Evolutionary conservation across 2,113 vertebrate species (phyloP).

Genomic region (Neolamprologus sp.): DNA sequence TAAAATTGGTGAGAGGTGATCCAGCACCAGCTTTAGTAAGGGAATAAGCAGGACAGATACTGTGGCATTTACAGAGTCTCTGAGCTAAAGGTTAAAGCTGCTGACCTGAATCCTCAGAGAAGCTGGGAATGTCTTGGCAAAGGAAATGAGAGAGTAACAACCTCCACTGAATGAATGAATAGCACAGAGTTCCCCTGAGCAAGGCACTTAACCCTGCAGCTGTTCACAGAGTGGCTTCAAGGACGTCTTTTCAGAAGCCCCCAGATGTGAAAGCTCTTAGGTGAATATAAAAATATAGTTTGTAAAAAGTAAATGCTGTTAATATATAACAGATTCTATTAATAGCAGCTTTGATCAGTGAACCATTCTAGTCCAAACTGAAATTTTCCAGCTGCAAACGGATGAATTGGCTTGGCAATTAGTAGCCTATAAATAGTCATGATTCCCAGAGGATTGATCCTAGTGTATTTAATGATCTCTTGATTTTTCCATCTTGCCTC

Average conservation of each 20-base stretch:
- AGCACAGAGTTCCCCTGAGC: background rate
- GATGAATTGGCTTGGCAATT: background rate
- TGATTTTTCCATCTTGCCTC: background rate
- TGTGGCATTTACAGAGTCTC: conserved; percentile 15
- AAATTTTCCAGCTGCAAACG: accelerated
- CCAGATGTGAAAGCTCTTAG: background rate
- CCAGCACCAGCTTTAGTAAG: background rate
- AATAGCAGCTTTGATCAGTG: background rate
- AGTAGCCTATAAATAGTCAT: background rate
- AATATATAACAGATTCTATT: background rate
- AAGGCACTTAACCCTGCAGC: background rate
- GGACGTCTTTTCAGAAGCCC: background rate
- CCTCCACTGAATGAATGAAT: background rate
- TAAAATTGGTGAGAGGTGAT: background rate
- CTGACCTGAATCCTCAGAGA: background rate
- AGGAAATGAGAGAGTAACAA: background rate
- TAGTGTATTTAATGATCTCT: background rate
- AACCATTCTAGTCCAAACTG: background rate
- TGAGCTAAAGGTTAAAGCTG: background rate
- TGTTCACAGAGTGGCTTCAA: background rate
- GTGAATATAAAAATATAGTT: background rate
- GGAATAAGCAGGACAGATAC: background rate
- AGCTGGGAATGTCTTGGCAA: background rate
- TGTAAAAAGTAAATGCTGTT: background rate
- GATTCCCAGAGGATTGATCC: background rate